phyloP scores from a whole-genome alignment of 2,113 vertebrate species.

The Panthera leo region DNA sequence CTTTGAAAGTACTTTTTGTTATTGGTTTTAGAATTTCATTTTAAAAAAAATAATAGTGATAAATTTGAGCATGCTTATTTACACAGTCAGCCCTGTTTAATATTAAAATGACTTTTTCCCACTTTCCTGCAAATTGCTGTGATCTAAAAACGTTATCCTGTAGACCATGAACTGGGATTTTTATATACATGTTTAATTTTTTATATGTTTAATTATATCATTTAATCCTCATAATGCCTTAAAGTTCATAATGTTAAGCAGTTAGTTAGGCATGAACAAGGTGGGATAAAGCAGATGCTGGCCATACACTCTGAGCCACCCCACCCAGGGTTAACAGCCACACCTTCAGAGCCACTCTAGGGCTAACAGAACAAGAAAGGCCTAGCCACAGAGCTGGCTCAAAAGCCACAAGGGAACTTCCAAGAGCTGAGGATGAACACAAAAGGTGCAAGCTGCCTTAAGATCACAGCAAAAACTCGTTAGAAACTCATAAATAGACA shows the following conservation, averaged over 20 bases:
- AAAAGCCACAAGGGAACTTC: neutral
- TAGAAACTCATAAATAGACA: neutral
- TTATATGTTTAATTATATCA: neutral
- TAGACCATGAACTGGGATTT: neutral
- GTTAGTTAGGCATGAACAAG: neutral
- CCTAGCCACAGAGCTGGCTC: neutral
- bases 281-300: neutral
- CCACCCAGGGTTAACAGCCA: neutral
- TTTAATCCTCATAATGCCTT: neutral
- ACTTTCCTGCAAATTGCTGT: neutral
- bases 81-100: neutral
- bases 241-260: neutral
- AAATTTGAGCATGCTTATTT: neutral
- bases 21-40: neutral
- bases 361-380: neutral
- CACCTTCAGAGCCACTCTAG: neutral
- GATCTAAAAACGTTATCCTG: neutral
- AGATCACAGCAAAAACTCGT: neutral
- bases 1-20: constrained; percentile 1
- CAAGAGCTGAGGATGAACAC: neutral
- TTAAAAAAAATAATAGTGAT: neutral
- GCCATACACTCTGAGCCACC: neutral
- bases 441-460: neutral
- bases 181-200: neutral
- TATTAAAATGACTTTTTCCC: neutral